Conservation (phyloP, 2,113 vertebrate genomes). For the Erythrolamprus reginae region DNA sequence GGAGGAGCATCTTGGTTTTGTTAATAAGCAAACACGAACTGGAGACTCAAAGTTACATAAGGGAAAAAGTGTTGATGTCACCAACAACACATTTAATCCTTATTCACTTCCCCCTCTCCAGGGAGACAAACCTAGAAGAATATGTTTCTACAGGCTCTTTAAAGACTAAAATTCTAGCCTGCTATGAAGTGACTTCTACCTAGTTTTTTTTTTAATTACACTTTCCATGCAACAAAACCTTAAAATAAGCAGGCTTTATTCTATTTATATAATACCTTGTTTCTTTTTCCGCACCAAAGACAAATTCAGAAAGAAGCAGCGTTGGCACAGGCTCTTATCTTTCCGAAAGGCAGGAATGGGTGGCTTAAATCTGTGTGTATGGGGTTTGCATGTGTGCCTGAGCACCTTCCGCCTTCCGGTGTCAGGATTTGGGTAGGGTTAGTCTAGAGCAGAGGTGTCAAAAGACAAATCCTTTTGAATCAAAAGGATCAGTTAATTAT, state of each 20-base stretch:
- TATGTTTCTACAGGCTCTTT: not conserved
- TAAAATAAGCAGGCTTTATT: constrained; percentile 44
- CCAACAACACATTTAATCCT: not conserved
- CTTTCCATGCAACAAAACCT: constrained; percentile 28
- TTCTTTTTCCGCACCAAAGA: constrained; percentile 30
- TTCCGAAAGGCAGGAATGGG: fast-evolving
- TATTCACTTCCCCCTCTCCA: not conserved
- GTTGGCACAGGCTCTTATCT: not conserved
- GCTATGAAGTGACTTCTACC: not conserved
- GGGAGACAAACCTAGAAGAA: not conserved
- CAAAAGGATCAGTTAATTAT: too few relatives aligned
- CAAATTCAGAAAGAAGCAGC: constrained; percentile 30
- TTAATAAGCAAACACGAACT: not conserved
- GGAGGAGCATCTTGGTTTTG: not conserved
- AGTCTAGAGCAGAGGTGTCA: not conserved
- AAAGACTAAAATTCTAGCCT: not conserved
- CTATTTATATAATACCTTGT: constrained; percentile 51
- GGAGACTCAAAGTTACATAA: not conserved
- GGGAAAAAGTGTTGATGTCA: not conserved
- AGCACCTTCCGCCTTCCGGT: not conserved
- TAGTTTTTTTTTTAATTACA: not conserved
- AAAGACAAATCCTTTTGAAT: too few relatives aligned
- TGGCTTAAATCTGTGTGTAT: not conserved
- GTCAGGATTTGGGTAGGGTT: not conserved
- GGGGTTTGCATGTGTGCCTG: not conserved